These are phyloP conservation scores for Gopherus evgoodei DNA, from an alignment of 2,113 vertebrate species.

Conservation along the genomic window DNA sequence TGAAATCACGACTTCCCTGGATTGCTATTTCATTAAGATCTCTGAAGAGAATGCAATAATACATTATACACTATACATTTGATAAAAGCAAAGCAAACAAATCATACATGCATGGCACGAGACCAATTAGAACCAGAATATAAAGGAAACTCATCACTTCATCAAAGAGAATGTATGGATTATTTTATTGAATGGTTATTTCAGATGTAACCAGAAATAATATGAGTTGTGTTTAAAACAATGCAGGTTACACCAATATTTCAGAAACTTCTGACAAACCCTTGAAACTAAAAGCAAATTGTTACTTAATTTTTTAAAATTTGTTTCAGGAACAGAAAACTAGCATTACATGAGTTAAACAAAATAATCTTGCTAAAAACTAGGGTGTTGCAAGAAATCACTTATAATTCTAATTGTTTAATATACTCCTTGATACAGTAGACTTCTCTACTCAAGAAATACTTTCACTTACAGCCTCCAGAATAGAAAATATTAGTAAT, in stretches of 20 bases:
- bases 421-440: not conserved
- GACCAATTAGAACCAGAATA: not conserved
- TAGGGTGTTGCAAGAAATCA: not conserved
- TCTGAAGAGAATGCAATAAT: constrained; percentile 66
- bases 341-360: not conserved
- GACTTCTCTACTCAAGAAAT: not conserved
- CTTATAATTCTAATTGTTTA: not conserved
- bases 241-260: not conserved
- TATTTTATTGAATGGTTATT: not conserved
- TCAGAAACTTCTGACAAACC: not conserved
- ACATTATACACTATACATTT: constrained; percentile 27
- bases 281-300: not conserved
- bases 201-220: not conserved
- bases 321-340: not conserved
- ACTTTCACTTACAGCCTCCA: not conserved
- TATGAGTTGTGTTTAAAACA: not conserved
- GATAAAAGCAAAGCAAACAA: not conserved
- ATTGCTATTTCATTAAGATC: constrained; percentile 83
- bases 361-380: not conserved
- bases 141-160: not conserved
- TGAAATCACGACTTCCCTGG: constrained; percentile 72
- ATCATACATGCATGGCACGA: not conserved
- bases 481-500: not conserved
- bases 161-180: not conserved
- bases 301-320: not conserved